Conservation (phyloP, 1,140 invertebrate species). For the Lineus longissimus region DNA sequence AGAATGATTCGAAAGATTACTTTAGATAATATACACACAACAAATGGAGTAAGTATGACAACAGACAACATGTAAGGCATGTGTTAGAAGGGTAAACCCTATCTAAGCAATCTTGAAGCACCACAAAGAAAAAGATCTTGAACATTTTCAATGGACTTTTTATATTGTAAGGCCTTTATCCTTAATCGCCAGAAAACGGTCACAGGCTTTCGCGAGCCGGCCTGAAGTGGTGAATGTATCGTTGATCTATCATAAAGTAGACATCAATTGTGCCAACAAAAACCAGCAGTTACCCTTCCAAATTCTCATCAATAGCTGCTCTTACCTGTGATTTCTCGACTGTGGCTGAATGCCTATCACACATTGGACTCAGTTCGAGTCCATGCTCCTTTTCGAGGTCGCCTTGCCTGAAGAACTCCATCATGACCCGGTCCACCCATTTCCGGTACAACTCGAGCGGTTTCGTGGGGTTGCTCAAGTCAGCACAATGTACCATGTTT, state of each 20-base stretch:
- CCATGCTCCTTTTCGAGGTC: conserved; percentile 82
- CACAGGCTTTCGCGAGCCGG: too few species aligned
- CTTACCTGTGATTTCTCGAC: conserved; percentile 92
- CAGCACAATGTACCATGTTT: conserved; percentile 98
- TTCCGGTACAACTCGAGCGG: conserved; percentile 85
- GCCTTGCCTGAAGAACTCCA: conserved; percentile 96
- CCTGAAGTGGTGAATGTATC: too few species aligned
- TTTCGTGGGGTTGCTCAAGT: conserved; percentile 98
- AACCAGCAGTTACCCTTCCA: too few species aligned
- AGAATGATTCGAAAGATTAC: too few species aligned
- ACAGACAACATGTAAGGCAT: neutral
- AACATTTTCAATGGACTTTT: too few species aligned
- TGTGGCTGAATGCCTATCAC: conserved; percentile 83
- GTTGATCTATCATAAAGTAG: too few species aligned
- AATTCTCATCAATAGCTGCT: neutral
- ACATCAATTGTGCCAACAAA: too few species aligned
- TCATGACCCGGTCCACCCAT: conserved; percentile 92
- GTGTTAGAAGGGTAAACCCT: neutral
- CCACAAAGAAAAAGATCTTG: too few species aligned
- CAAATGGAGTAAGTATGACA: too few species aligned
- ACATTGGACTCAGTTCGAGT: conserved; percentile 96
- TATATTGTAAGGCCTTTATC: too few species aligned
- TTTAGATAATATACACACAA: conserved; percentile 1
- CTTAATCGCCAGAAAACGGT: too few species aligned
- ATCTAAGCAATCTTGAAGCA: too few species aligned